Base-by-base conservation (phyloP, 2,797 vertebrate genomes). In the Myotis planiceps region DNA sequence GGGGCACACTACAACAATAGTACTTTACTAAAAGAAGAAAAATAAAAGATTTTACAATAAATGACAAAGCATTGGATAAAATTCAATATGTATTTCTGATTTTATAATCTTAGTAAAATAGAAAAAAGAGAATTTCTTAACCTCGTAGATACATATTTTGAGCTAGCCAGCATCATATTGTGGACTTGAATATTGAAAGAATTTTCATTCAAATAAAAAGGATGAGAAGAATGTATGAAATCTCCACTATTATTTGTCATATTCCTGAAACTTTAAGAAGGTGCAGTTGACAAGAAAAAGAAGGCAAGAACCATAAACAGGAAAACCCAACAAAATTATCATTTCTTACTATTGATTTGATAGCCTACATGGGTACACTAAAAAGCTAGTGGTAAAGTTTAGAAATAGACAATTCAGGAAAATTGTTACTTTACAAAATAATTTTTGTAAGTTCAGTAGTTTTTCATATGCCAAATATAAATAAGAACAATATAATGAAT, bases 1-100 rank as follows among this genome's bases (percentile, higher is more conserved):
- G 9, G 42, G 42, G 42, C 2, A 42, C 42, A 42, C 42, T 8
- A 10, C 42, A 42, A 42, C 9, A 42, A 42, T 42, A 42, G 42
- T 42, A 69, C 21, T 81, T 80, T n/a, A 92, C 12, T 18, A 23
- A 88, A 71, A 66, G 16, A 71, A 45, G 5, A 74, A 72, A 92
- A 79, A 53, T 25, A 76, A 78, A 91, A 39, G 55, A 84, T 79
- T 94, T 96, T 83, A 3, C 6, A 58, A 68, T 84, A 51, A 66
- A 58, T 66, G 18, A 13, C 29, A 72, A 60, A 60, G 7, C 37
- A 72, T 45, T 91, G 42, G 13, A 34, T 83, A 88, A 72, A 91
- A 79, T 29, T 65, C 39, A 78, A 39, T 49, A 42, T 49, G 1
- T 39, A 78, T 91, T 94, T 69, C 19, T 76, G 10, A 76, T 91